phyloP scores from a whole-genome alignment of 2,888 invertebrate species.

The Drosophila monieri region DNA sequence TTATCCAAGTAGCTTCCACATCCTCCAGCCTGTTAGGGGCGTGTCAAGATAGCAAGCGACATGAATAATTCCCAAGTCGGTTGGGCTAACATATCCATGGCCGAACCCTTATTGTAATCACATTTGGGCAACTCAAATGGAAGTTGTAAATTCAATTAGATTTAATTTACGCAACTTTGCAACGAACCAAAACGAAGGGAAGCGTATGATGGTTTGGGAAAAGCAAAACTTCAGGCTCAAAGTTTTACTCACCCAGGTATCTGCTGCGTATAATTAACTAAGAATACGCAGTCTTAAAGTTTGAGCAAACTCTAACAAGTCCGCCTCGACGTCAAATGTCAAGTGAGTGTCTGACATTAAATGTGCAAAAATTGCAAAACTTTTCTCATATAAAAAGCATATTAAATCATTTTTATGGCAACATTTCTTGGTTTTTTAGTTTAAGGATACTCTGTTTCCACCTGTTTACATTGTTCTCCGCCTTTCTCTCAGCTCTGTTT shows the following conservation, averaged over 20 bases:
- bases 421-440: constrained; percentile 56
- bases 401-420: constrained; percentile 79
- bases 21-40: constrained; percentile 20
- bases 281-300: constrained; percentile 40
- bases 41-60: constrained; percentile 44
- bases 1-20: constrained; percentile 53
- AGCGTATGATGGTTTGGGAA: constrained; percentile 6
- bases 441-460: constrained; percentile 20
- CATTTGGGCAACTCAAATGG: constrained; percentile 62
- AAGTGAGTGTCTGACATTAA: constrained; percentile 62
- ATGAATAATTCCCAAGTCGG: constrained; percentile 70
- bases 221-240: constrained; percentile 25
- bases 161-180: constrained; percentile 61
- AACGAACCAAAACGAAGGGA: constrained; percentile 16
- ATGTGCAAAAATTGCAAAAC: constrained; percentile 77
- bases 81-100: constrained; percentile 46
- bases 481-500: constrained; percentile 20
- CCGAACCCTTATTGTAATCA: constrained; percentile 62
- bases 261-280: constrained; percentile 39
- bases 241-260: constrained; percentile 34
- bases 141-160: constrained; percentile 73
- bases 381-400: constrained; percentile 77
- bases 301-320: constrained; percentile 43
- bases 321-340: constrained; percentile 57
- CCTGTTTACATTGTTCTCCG: constrained; percentile 14